These are phyloP conservation scores for Pavo muticus DNA, from an alignment of 2,113 vertebrate species.

Conservation along the genomic window DNA sequence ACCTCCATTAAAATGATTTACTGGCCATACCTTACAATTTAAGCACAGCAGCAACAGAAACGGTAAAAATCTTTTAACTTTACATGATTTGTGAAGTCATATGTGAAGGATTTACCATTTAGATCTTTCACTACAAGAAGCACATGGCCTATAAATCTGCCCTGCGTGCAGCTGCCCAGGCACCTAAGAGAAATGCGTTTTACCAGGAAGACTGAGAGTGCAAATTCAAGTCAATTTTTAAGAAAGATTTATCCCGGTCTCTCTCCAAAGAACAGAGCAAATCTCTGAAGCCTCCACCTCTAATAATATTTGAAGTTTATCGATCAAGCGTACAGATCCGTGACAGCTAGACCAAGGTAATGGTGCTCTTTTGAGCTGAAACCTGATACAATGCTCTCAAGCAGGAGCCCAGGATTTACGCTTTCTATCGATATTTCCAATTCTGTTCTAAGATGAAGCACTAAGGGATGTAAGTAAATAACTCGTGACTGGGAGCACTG, in stretches of 20 bases:
- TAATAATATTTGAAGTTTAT: constrained; percentile 94
- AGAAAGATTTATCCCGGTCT: constrained; percentile 91
- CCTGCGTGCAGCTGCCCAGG: constrained; percentile 73
- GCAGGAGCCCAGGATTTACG: constrained; percentile 84
- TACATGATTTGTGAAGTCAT: constrained; percentile 94
- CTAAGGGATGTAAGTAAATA: constrained; percentile 70
- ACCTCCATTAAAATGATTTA: constrained; percentile 92
- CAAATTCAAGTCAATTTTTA: constrained; percentile 87
- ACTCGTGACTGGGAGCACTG: constrained; percentile 57
- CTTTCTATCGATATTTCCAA: constrained; percentile 87
- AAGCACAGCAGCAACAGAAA: constrained; percentile 88
- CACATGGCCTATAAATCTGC: constrained; percentile 89
- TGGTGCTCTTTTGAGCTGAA: constrained; percentile 83
- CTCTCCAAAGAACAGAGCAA: constrained; percentile 86
- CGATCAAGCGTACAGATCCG: constrained; percentile 90
- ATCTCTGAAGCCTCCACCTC: constrained; percentile 88
- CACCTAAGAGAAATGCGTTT: constrained; percentile 85
- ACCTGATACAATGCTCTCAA: constrained; percentile 83
- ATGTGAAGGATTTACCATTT: constrained; percentile 94
- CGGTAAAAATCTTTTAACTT: constrained; percentile 90
- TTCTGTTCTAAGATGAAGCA: constrained; percentile 84
- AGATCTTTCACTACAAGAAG: constrained; percentile 92
- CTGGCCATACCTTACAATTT: constrained; percentile 86
- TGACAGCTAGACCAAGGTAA: constrained; percentile 91
- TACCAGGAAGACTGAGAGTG: constrained; percentile 83